Evolutionary conservation across 2,113 vertebrate species (phyloP).

Genomic region (Leucosticte australis): DNA sequence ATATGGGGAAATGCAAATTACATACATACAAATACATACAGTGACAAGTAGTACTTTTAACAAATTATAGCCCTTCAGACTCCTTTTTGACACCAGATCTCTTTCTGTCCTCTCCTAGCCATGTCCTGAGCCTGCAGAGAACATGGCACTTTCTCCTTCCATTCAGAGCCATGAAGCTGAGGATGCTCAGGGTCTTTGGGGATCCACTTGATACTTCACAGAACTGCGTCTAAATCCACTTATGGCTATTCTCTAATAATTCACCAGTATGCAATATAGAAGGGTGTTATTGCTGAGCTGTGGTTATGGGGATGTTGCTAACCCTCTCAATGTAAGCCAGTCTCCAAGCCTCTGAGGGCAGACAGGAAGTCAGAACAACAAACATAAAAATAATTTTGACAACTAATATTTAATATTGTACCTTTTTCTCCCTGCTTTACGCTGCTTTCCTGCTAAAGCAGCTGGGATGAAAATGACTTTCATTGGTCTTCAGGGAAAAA

Average conservation of each 20-base stretch:
- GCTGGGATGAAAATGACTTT: slow-evolving; percentile 33
- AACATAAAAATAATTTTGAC: slow-evolving; percentile 19
- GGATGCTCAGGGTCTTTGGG: not conserved
- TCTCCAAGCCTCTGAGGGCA: not conserved
- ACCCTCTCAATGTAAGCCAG: not conserved
- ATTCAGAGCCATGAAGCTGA: not conserved
- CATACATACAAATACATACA: not conserved
- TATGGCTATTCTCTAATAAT: not conserved
- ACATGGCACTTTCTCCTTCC: not conserved
- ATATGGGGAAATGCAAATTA: not conserved
- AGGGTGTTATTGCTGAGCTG: not conserved
- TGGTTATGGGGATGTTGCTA: not conserved
- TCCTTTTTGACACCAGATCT: not conserved
- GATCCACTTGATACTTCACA: not conserved
- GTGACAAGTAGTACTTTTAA: not conserved
- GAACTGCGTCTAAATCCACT: not conserved
- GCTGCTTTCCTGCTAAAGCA: slow-evolving; percentile 11
- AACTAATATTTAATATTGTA: slow-evolving; percentile 30
- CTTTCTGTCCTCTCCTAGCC: not conserved
- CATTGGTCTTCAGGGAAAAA: slow-evolving; percentile 18
- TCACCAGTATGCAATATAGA: not conserved
- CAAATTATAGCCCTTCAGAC: not conserved
- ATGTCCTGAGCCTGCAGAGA: not conserved
- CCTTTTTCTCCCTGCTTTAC: not conserved
- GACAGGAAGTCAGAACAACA: not conserved